These are phyloP conservation scores for Cryptoblepharus egeriae DNA, from an alignment of 2,797 vertebrate genomes.

Conservation along the genomic window DNA sequence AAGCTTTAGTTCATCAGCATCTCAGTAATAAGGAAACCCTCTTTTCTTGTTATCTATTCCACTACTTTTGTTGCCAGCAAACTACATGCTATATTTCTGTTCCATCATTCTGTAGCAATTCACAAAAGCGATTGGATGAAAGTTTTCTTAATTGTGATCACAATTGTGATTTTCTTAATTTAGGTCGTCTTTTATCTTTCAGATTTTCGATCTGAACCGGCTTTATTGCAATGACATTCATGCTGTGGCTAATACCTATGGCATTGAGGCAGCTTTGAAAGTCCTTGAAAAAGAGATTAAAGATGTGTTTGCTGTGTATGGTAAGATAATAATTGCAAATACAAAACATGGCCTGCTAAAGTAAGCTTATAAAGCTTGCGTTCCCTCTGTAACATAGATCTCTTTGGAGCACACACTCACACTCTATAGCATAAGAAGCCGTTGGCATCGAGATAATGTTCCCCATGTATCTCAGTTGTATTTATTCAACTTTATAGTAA, in stretches of 20 bases:
- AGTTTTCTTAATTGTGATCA: neutral
- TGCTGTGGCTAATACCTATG: constrained; percentile 90
- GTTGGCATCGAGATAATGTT: neutral
- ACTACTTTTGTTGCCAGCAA: neutral
- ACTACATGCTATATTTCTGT: neutral
- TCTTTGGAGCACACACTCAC: too few relatives aligned
- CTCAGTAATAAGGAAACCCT: neutral
- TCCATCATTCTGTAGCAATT: neutral
- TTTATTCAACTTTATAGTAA: neutral
- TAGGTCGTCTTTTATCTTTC: neutral
- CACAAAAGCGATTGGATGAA: neutral
- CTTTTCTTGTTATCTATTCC: neutral
- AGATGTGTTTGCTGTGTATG: constrained; percentile 97
- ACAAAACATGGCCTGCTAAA: neutral
- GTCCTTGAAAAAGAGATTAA: constrained; percentile 98
- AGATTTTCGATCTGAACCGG: constrained; percentile 89
- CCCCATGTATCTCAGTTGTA: neutral
- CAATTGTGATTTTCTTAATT: too few relatives aligned
- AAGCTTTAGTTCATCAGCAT: too few relatives aligned
- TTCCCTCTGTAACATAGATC: neutral
- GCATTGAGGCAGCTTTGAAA: constrained; percentile 92
- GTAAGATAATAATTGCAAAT: constrained; percentile 73
- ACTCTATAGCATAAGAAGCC: too few relatives aligned
- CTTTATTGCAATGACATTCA: constrained; percentile 96
- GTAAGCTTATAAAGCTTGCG: neutral